Evolutionary conservation across 2,888 invertebrate genomes (phyloP), one percentile per base, ranked within the genome.

Genomic region (Notodonta ziczac): DNA sequence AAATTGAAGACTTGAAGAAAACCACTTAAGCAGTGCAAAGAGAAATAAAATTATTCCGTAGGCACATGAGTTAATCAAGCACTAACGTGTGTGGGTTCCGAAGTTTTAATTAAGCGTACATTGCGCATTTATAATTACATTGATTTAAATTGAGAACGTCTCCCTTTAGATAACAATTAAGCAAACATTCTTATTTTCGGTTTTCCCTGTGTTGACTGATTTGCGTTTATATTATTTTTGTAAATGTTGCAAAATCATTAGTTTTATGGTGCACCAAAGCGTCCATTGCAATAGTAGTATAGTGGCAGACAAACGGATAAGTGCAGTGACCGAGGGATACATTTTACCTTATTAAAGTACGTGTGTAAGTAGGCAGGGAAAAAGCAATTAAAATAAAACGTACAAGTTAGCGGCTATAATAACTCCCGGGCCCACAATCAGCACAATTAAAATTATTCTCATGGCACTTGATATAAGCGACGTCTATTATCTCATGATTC

Each of bases 361-460:
- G 4, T 13, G 16, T 46, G 46, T 13, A 46, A 4, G n/a, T 46
- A 44, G 9, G 51, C 51, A 52, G 24, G 12, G 32, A 52, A 52
- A 24, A 24, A 24, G 9, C 24, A 52, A 24, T 24, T 52, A 24
- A 24, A 24, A 24, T n/a, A 52, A 52, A 32, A 32, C 3, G 9
- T 52, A 24, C 9, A 52, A 32, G 51, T 24, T 52, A 24, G 32
- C 51, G 24, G 24, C 51, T 52, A 10, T 12, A 13, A 32, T 50
- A 5, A 9, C 50, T 12, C 32, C 32, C 46, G 24, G 14, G 48
- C 57, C 61, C 52, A 61, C 51, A 60, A 67, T 62, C 65, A 57
- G 57, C 51, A 72, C 62, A 72, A 66, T 73, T 72, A 70, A 72
- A 70, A 74, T 72, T 72, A 66, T 65, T 61, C 53, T 52, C n/a